phyloP scores from a whole-genome alignment of 2,888 invertebrate genomes.

The Galerucella nymphaeae region DNA sequence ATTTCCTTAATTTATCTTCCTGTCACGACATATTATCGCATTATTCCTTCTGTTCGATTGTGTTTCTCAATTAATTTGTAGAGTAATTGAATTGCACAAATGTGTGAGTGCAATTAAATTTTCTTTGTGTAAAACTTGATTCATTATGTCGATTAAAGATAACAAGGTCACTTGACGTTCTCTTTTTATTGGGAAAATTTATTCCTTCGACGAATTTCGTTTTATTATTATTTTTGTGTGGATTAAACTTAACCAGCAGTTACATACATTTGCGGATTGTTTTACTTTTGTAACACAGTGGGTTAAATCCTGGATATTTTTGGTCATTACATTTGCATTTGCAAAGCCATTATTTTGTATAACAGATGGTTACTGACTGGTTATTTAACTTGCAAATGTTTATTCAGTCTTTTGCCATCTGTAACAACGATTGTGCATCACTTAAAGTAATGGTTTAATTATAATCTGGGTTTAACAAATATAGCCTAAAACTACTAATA shows the following conservation, averaged over 20 bases:
- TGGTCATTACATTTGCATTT: background rate
- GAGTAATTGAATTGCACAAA: constrained; percentile 1
- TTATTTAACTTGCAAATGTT: background rate
- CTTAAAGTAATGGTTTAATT: too few species aligned
- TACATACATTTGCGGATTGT: background rate
- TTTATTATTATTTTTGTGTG: background rate
- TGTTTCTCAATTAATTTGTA: background rate
- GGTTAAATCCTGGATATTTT: background rate
- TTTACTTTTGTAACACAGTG: background rate
- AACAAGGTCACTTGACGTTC: constrained; percentile 61
- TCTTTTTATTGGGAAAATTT: constrained; percentile 54
- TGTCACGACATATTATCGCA: background rate
- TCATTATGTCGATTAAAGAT: constrained; percentile 58
- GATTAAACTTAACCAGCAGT: background rate
- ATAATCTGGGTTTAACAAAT: too few species aligned
- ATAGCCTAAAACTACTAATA: too few species aligned
- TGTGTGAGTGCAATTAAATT: constrained; percentile 29
- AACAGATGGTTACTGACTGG: constrained; percentile 4
- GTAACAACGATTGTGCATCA: background rate
- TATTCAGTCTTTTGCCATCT: background rate
- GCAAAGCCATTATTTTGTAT: background rate
- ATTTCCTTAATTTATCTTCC: constrained; percentile 1
- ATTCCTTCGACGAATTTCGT: constrained; percentile 47
- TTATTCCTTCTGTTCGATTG: background rate
- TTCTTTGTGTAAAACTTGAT: constrained; percentile 58